Conservation (phyloP, 2,797 vertebrate species). For the Adrianichthys oophorus region DNA sequence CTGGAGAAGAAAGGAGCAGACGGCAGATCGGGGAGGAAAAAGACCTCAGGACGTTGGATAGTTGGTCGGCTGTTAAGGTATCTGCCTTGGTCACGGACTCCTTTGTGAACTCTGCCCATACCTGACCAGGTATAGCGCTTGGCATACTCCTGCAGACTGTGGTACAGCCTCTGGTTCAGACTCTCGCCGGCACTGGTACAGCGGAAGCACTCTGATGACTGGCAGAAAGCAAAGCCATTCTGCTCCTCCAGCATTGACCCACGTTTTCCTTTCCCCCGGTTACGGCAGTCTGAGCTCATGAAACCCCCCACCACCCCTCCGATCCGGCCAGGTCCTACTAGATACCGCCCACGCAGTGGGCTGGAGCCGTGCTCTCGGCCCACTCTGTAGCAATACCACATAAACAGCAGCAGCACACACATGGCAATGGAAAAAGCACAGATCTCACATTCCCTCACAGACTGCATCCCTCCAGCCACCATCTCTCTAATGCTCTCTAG, state of each 20-base stretch:
- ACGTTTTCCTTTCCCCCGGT: constrained; percentile 71
- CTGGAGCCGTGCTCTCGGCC: constrained; percentile 86
- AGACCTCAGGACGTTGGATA: constrained; percentile 96
- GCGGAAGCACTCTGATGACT: constrained; percentile 88
- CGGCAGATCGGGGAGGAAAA: constrained; percentile 95
- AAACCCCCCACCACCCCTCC: constrained; percentile 75
- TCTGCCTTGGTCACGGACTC: constrained; percentile 91
- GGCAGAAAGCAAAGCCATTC: constrained; percentile 91
- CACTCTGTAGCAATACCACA: constrained; percentile 97
- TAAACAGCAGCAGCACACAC: constrained; percentile 88
- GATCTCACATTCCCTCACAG: constrained; percentile 89
- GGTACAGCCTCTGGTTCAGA: constrained; percentile 95
- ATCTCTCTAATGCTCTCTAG: constrained; percentile 89
- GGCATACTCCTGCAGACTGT: constrained; percentile 97
- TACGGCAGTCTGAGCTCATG: constrained; percentile 74
- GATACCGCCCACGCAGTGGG: constrained; percentile 71
- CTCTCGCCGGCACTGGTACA: constrained; percentile 84
- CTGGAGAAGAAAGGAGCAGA: constrained; percentile 92
- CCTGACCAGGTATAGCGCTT: constrained; percentile 99
- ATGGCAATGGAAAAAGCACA: constrained; percentile 82
- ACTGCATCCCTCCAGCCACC: constrained; percentile 89
- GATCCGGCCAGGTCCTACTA: constrained; percentile 62
- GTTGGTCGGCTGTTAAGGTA: constrained; percentile 87
- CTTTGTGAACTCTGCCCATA: constrained; percentile 98
- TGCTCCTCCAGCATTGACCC: constrained; percentile 82